Conservation (phyloP, 2,113 vertebrate species). For the Platysteira castanea region DNA sequence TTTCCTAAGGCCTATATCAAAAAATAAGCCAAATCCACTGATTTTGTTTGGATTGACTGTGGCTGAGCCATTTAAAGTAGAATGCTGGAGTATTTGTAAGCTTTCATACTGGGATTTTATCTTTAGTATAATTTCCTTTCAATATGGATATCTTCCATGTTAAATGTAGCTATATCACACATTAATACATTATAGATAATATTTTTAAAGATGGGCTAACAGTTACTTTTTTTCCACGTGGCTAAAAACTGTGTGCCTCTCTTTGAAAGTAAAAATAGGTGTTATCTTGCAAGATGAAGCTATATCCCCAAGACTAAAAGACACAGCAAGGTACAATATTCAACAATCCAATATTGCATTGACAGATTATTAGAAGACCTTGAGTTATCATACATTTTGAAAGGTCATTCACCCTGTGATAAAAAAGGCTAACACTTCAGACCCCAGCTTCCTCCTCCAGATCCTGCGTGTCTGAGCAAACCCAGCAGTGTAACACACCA, state of each 20-base stretch:
- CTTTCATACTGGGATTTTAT: not conserved
- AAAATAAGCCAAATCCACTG: not conserved
- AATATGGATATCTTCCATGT: not conserved
- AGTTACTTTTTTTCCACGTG: not conserved
- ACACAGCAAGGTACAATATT: not conserved
- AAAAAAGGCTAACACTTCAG: not conserved
- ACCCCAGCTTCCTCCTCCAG: not conserved
- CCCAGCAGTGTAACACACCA: not conserved
- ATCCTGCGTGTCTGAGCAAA: not conserved
- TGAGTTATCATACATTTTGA: not conserved
- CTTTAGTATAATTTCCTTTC: not conserved
- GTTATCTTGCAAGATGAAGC: not conserved
- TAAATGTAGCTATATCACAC: not conserved
- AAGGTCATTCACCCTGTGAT: conserved; percentile 1
- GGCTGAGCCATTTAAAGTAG: not conserved
- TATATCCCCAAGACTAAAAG: not conserved
- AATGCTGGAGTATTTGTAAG: not conserved
- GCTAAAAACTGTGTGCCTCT: not conserved
- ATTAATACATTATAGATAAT: not conserved
- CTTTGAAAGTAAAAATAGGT: not conserved
- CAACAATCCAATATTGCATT: not conserved
- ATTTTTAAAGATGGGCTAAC: not conserved
- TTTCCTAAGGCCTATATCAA: not conserved
- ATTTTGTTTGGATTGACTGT: not conserved
- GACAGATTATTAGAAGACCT: not conserved